Evolutionary conservation across 2,888 invertebrate genomes (phyloP).

Genomic region (Venusia cambrica): DNA sequence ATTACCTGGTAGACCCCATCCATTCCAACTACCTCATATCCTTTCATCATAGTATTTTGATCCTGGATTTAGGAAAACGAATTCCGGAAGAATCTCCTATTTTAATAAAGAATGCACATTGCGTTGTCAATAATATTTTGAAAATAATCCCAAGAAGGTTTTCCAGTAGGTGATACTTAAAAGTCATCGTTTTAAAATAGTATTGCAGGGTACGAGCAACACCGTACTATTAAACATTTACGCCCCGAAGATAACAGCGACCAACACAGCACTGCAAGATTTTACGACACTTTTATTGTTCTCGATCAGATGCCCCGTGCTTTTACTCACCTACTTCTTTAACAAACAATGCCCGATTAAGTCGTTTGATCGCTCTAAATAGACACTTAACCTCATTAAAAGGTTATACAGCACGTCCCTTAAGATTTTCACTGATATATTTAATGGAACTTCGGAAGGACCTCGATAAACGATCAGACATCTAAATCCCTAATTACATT

Average conservation of each 20-base stretch:
- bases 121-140: conserved; percentile 27
- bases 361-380: conserved; percentile 42
- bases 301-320: conserved; percentile 56
- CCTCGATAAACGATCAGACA: conserved; percentile 13
- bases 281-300: conserved; percentile 73
- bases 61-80: no score
- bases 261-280: conserved; percentile 61
- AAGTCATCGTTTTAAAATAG: conserved; percentile 76
- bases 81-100: no score
- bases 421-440: conserved; percentile 20
- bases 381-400: conserved; percentile 31
- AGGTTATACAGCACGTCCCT: conserved; percentile 10
- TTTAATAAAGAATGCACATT: no score
- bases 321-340: conserved; percentile 52
- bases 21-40: no score
- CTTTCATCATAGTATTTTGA: no score
- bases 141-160: conserved; percentile 63
- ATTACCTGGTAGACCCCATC: no score
- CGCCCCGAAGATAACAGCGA: conserved; percentile 66
- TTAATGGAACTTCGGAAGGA: conserved; percentile 10
- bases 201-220: conserved; percentile 52
- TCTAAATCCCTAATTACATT: conserved; percentile 8
- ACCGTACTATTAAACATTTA: conserved; percentile 72
- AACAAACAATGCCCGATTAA: conserved; percentile 54
- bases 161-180: conserved; percentile 62